phyloP scores from a whole-genome alignment of 2,797 vertebrate species.

The Siniperca undulata region DNA sequence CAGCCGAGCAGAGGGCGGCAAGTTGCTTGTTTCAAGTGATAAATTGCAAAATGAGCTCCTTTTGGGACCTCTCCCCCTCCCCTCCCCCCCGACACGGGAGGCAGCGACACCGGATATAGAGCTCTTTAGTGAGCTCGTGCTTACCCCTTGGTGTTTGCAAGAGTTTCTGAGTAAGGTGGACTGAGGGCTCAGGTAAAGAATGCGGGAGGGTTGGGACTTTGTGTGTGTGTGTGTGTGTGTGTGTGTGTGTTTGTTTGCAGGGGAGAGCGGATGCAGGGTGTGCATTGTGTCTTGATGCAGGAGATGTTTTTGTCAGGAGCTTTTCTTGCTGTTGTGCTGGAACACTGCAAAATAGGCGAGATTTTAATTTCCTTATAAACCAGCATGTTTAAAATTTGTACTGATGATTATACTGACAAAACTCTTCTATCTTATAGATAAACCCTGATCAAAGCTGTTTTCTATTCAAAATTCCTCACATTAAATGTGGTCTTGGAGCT shows the following conservation, averaged over 20 bases:
- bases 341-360: constrained; percentile 11
- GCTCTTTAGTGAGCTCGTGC: constrained; percentile 24
- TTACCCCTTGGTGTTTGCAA: constrained; percentile 28
- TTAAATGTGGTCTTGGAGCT: not conserved
- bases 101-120: constrained; percentile 17
- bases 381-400: not conserved
- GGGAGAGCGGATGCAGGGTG: constrained; percentile 38
- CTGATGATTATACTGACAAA: not conserved
- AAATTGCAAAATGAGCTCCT: constrained; percentile 27
- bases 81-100: not conserved
- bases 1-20: constrained; percentile 28
- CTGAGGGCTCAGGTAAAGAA: constrained; percentile 67
- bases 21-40: constrained; percentile 42
- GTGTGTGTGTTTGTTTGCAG: constrained; percentile 36
- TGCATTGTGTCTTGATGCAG: constrained; percentile 48
- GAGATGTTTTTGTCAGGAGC: constrained; percentile 42
- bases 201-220: constrained; percentile 44
- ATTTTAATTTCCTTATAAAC: not conserved
- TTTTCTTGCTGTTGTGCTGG: constrained; percentile 50
- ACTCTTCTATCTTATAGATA: not conserved
- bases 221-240: constrained; percentile 40
- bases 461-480: not conserved
- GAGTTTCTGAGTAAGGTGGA: constrained; percentile 68
- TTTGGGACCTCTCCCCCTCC: not conserved
- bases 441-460: not conserved